These are phyloP conservation scores for Lycaena phlaeas DNA, from an alignment of 2,888 invertebrate species.

Conservation along the genomic window DNA sequence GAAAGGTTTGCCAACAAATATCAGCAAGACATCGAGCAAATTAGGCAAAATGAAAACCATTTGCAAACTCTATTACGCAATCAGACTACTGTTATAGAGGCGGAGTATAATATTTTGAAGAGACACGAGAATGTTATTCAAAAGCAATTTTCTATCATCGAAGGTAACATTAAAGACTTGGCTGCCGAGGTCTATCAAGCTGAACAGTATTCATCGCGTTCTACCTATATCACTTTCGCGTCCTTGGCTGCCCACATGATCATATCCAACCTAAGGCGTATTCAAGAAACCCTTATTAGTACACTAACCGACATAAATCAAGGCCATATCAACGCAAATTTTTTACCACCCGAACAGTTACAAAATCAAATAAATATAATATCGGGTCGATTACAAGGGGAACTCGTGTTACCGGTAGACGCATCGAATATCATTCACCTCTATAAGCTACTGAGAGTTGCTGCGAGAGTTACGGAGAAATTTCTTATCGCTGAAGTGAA, in stretches of 20 bases:
- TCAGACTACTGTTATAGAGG: no score
- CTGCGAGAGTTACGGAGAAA: neutral
- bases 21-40: neutral
- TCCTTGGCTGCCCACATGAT: no score
- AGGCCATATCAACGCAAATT: neutral
- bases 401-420: slow-evolving; percentile 4
- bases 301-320: slow-evolving; percentile 6
- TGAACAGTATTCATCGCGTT: no score
- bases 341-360: slow-evolving; percentile 1
- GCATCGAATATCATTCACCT: neutral
- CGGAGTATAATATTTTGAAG: slow-evolving; percentile 7
- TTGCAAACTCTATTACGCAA: slow-evolving; percentile 2
- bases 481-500: slow-evolving; percentile 7
- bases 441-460: no score
- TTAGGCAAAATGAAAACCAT: slow-evolving; percentile 8
- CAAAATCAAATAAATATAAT: slow-evolving; percentile 5
- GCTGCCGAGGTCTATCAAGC: no score
- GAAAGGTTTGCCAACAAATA: slow-evolving; percentile 7
- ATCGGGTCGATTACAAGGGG: slow-evolving; percentile 4
- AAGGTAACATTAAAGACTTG: no score
- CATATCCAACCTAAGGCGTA: neutral
- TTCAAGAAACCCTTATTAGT: slow-evolving; percentile 1
- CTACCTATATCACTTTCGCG: no score
- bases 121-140: slow-evolving; percentile 7
- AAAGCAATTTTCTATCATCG: no score